A percentile compares a stretch with the other conserved stretches of the same genome.
Conservation (phyloP, 2,797 vertebrate genomes). For the Australoheros facetus region DNA sequence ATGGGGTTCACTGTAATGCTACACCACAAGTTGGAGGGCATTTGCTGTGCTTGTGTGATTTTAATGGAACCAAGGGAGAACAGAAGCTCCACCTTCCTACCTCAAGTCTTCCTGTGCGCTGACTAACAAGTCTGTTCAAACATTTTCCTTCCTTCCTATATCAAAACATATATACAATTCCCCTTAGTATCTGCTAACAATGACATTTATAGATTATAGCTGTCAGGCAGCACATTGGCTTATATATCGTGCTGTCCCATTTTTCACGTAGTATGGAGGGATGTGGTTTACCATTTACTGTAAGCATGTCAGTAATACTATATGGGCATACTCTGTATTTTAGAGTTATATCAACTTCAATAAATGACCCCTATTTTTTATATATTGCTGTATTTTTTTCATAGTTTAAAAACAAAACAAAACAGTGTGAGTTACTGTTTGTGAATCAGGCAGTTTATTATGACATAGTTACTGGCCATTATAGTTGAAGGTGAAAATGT, state of each 20-base stretch:
- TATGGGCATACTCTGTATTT: background rate
- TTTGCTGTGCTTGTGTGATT: constrained; percentile 74
- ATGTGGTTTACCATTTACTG: background rate
- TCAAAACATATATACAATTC: constrained; percentile 37
- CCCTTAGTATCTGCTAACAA: constrained; percentile 53
- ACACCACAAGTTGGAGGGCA: constrained; percentile 70
- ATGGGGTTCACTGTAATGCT: constrained; percentile 72
- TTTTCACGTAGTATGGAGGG: constrained; percentile 7
- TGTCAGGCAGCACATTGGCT: constrained; percentile 32
- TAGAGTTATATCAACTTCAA: background rate
- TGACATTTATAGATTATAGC: constrained; percentile 57
- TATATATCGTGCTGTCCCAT: constrained; percentile 2
- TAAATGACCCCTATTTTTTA: background rate
- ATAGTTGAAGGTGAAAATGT: no score
- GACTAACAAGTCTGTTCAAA: constrained; percentile 61
- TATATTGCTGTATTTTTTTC: no score
- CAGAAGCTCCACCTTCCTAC: constrained; percentile 37
- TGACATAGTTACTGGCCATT: no score
- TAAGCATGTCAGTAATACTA: background rate
- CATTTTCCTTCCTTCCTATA: constrained; percentile 57
- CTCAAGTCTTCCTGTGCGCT: constrained; percentile 35
- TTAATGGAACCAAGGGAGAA: constrained; percentile 70
- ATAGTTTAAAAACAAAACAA: no score
- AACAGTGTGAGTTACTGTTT: no score
- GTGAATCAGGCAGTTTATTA: no score